These are phyloP conservation scores for Reinhardtius hippoglossoides DNA, from an alignment of 2,113 vertebrate genomes.

Conservation along the genomic window DNA sequence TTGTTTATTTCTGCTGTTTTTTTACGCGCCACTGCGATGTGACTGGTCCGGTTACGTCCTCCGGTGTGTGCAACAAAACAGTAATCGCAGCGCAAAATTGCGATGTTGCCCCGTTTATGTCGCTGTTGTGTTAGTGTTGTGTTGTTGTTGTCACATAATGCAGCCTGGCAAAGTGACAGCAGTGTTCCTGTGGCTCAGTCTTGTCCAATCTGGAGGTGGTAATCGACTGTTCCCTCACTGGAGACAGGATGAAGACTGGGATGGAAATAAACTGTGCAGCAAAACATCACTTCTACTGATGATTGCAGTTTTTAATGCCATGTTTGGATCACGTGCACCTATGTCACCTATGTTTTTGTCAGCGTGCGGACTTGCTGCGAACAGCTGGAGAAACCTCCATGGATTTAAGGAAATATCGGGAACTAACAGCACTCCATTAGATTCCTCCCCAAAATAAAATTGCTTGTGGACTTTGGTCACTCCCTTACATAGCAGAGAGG, in stretches of 20 bases:
- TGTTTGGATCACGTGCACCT: not conserved
- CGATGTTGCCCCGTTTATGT: slow-evolving; percentile 9
- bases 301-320: slow-evolving; percentile 20
- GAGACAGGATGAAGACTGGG: not conserved
- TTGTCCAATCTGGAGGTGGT: not conserved
- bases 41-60: slow-evolving; percentile 44
- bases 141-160: not conserved
- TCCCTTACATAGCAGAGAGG: slow-evolving; percentile 51
- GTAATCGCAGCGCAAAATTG: slow-evolving; percentile 31
- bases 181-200: no score
- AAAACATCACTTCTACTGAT: slow-evolving; percentile 3
- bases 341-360: not conserved
- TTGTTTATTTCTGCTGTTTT: not conserved
- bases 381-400: not conserved
- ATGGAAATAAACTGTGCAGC: not conserved
- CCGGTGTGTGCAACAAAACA: not conserved
- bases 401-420: not conserved
- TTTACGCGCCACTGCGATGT: slow-evolving; percentile 1
- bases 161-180: not conserved
- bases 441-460: not conserved
- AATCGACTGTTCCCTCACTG: not conserved
- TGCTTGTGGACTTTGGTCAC: slow-evolving; percentile 42
- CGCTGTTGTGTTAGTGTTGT: not conserved
- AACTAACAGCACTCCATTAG: not conserved
- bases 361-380: not conserved